Conservation (phyloP, 2,888 invertebrate genomes). For the Dynastes grantii region DNA sequence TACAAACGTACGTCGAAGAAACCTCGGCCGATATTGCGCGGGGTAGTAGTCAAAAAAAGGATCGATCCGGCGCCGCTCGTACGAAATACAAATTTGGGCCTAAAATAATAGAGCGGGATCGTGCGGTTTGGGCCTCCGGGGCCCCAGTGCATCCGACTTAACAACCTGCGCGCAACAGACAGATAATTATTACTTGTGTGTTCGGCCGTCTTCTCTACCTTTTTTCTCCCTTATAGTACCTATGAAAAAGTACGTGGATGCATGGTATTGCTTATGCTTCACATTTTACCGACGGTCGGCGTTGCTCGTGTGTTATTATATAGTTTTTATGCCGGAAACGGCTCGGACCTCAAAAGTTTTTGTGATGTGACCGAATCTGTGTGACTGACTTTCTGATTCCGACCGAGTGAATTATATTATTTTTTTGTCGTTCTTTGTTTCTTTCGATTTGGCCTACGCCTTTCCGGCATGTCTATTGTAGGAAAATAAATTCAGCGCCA, state of each 20-base stretch:
- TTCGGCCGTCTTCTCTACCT: constrained; percentile 61
- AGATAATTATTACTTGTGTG: constrained; percentile 67
- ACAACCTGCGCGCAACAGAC: constrained; percentile 62
- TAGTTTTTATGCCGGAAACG: constrained; percentile 71
- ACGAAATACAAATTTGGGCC: constrained; percentile 65
- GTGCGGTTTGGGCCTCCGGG: constrained; percentile 59
- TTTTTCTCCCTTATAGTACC: constrained; percentile 5
- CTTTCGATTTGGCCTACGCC: background rate
- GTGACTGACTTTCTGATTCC: constrained; percentile 17
- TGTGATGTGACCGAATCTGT: constrained; percentile 33
- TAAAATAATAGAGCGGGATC: constrained; percentile 67
- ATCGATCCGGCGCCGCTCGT: constrained; percentile 53
- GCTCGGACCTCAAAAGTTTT: constrained; percentile 54
- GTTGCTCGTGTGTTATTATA: constrained; percentile 67
- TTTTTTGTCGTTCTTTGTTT: constrained; percentile 21
- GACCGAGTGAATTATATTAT: constrained; percentile 20
- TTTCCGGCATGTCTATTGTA: background rate
- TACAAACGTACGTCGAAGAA: background rate
- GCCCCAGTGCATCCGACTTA: constrained; percentile 61
- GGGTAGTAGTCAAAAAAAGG: background rate
- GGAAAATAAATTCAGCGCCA: background rate
- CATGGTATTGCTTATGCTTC: background rate
- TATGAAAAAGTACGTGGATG: background rate
- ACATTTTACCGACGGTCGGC: constrained; percentile 41
- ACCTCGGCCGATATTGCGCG: constrained; percentile 2